Evolutionary conservation across 2,888 invertebrate species (phyloP), one percentile per base, ranked within the genome.

Genomic region (Clusia tigrina): DNA sequence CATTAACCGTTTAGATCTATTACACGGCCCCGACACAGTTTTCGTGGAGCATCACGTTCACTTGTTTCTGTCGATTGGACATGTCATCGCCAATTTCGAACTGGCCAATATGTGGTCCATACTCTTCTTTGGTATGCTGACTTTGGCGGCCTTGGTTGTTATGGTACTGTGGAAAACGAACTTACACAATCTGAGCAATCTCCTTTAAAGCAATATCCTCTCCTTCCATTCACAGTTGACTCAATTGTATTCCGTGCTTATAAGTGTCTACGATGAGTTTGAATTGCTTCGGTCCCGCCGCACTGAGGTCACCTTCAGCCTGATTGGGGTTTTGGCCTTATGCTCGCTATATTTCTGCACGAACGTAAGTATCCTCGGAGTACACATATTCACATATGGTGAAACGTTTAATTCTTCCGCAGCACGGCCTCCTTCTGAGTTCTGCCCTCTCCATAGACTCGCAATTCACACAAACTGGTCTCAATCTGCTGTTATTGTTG

Each of bases 51-150:
- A 37, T 15, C 68, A 74, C 48, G 69, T 6, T 57, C 78, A n/a
- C n/a, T n/a, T n/a, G 20, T 77, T 72, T 46, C 51, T 81, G 46
- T 71, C 74, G 2, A 73, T 70, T 63, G 80, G 76, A 25, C 77
- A 74, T 60, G 76, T 67, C 3, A 54, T 81, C 62, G 65, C 74
- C 0, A 23, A 68, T 1, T 25, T 80, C 62, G 71, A 71, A n/a
- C 67, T 88, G 71, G 87, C 92, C 0, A 90, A 92, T 69, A 79
- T 92, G 17, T 93, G 92, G 92, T 89, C 92, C 0, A 78, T 92
- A 1, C 83, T 90, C 0, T 93, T 92, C 80, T 92, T 91, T 80
- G 80, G 88, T 0, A 93, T 93, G 92, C 81, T 93, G 25, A 89
- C 91, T 78, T 87, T 92, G 73, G 71, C 87, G 90, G 70, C 89